Conservation (phyloP, 2,113 vertebrate genomes). For the Cephalophus harveyi region DNA sequence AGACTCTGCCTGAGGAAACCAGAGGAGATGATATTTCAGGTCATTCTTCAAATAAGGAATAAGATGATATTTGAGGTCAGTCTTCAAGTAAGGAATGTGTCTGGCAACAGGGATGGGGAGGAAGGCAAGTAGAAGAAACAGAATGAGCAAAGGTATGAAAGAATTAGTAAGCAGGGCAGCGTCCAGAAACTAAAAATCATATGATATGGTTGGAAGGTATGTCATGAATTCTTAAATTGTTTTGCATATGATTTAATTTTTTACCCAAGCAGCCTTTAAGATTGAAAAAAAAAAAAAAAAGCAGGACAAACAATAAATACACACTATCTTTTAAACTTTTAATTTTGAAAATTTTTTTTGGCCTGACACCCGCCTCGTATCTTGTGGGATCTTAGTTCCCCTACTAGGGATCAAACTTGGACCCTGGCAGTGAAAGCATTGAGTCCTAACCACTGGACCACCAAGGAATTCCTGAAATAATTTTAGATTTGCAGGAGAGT, state of each 20-base stretch:
- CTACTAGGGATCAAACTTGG: neutral
- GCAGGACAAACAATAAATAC: neutral
- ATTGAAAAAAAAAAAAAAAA: neutral
- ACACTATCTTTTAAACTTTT: neutral
- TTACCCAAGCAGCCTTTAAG: neutral
- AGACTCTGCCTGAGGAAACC: neutral
- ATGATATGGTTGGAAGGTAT: neutral
- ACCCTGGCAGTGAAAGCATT: neutral
- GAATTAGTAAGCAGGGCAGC: neutral
- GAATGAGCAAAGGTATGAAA: neutral
- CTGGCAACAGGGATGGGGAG: neutral
- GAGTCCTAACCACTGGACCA: neutral
- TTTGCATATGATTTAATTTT: slow-evolving; percentile 5
- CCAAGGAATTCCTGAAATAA: neutral
- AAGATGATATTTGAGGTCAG: neutral
- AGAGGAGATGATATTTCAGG: neutral
- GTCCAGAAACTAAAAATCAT: neutral
- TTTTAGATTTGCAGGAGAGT: neutral
- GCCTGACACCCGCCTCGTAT: rapidly evolving
- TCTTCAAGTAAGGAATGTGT: neutral
- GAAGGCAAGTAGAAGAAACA: neutral
- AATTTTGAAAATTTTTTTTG: neutral
- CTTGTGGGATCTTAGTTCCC: neutral
- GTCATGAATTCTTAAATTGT: neutral
- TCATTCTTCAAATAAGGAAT: neutral